Evolutionary conservation across 2,797 vertebrate genomes (phyloP), one percentile per base, ranked within the genome.

Genomic region (Pseudomugil gertrudae): DNA sequence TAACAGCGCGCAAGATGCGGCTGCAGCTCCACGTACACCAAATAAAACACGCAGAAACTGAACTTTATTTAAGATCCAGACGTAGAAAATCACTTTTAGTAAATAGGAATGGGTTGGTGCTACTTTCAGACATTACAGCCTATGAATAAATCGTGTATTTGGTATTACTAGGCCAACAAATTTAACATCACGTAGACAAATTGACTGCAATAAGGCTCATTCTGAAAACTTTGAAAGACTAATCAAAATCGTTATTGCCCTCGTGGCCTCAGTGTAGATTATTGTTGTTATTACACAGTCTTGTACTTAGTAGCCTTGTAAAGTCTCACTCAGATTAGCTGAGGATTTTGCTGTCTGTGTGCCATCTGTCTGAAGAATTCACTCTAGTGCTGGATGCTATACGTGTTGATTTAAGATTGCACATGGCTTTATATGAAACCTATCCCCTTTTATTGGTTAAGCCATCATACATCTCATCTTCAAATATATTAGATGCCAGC

Each of bases 21-120:
- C 60, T 94, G 92, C 92, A 94, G 93, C 79, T 94, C 93, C 92
- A 24, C 59, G 88, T 89, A 91, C 89, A 92, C 91, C 85, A 92
- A 29, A 29, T 57, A 15, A 68, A 29, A 26, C 29, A 27, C 8
- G 7, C 1, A 14, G 5, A 33, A 21, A 29, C 64, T 50, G 0
- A 74, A 81, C 73, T 85, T 75, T 56, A 75, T 29, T 29, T 35
- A 35, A 26, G 23, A 23, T 32, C 38, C 57, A 43, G 30, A 13
- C 36, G 13, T 7, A 63, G 0, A 29, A 24, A 36, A 23, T 38
- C 15, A 11, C 14, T 50, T 32, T 27, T 14, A 14, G 19, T 3
- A 3, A 27, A 2, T 33, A 21, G 9, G 7, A 13, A 40, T 11
- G 30, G 11, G 4, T 47, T 17, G 6, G 11, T 50, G 32, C 53